Evolutionary conservation across 1,140 invertebrate genomes (phyloP), one percentile per base, ranked within the genome.

Genomic region (Heliothis subflexa): DNA sequence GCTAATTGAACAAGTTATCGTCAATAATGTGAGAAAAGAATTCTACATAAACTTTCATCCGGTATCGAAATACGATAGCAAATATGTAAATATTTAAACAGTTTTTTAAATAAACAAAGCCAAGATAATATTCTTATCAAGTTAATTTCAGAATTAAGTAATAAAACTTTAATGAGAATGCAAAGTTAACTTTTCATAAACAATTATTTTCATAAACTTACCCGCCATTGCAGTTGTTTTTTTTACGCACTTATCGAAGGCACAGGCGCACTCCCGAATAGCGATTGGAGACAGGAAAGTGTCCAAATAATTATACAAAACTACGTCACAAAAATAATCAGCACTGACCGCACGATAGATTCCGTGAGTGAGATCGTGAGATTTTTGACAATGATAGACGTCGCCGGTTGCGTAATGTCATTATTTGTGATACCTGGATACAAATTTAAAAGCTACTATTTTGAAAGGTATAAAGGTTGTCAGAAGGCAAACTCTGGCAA

Each of bases 261-360:
- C 66, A 70, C 66, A 70, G 49, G 49, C 62, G 52, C 49, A 52
- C 66, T 70, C 66, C 49, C 66, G 66, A 70, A 70, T 70, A 7
- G n/a, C 54, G 70, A 14, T 45, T 10, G 4, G 13, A 33, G n/a
- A 45, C 16, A 45, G 14, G 70, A 33, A 47, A 33, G 11, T 10
- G 11, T 10, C 25, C n/a, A 16, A 57, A 12, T 45, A 73, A 25
- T 73, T 49, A 49, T 40, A 49, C 10, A 66, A 66, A 66, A 57
- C 33, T 59, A 73, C 70, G 70, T 73, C 70, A 73, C 70, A 54
- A 57, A 5, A n/a, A 76, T 80, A 80, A 81, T 82, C 78, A 80
- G 45, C 80, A 55, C 33, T 40, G 68, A 54, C 52, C 62, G 62
- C 76, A 72, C 59, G 61, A 55, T 70, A n/a, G 33, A 18, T 71